Evolutionary conservation across 1,140 invertebrate species (phyloP).

Genomic region (Drosophila pachea): DNA sequence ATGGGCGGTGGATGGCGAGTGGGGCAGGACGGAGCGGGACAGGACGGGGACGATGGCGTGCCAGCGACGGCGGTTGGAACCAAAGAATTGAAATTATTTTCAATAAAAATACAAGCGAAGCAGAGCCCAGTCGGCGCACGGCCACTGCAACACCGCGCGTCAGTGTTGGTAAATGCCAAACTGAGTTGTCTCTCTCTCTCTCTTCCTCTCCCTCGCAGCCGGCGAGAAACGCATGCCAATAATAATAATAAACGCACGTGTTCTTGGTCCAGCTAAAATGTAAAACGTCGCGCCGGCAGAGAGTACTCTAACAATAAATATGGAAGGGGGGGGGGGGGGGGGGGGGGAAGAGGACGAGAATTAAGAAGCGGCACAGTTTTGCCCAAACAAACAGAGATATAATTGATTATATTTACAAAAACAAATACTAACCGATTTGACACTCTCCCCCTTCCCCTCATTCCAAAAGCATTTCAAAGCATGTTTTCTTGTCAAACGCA

Average conservation of each 20-base stretch:
- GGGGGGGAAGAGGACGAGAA: no score
- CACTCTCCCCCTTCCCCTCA: no score
- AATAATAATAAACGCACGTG: conserved; percentile 44
- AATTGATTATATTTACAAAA: no score
- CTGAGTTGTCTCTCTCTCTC: conserved; percentile 1
- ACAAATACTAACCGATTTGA: no score
- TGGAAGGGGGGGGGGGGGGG: no score
- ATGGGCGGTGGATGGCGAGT: not conserved
- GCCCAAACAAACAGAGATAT: no score
- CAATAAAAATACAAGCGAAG: conserved; percentile 40
- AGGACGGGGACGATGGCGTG: not conserved
- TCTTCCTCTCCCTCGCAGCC: not conserved
- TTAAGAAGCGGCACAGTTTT: no score
- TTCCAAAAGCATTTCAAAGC: no score
- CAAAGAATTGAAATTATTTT: conserved; percentile 48
- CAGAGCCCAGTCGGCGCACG: no score
- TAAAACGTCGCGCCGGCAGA: not conserved
- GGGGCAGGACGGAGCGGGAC: no score
- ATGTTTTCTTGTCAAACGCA: no score
- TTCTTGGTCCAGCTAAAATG: conserved; percentile 1
- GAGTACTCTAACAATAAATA: no score
- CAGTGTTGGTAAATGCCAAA: conserved; percentile 7
- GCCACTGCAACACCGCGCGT: not conserved
- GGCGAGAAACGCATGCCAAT: conserved; percentile 33
- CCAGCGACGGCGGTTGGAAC: conserved; percentile 1